Evolutionary conservation across 1,140 invertebrate species (phyloP).

Genomic region (Zaprionus inermis): DNA sequence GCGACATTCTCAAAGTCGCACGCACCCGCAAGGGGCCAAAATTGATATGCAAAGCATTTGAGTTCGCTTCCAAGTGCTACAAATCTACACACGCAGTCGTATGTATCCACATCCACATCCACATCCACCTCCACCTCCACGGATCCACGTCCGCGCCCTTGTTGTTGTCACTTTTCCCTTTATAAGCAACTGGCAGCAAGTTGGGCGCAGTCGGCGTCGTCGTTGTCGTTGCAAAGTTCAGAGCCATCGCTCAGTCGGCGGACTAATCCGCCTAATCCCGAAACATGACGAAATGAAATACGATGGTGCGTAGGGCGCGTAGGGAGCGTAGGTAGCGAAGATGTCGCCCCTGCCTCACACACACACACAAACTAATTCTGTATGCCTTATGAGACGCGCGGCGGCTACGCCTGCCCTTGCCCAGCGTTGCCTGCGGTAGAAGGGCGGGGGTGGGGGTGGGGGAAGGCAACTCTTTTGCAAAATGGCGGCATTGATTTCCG

Average conservation of each 20-base stretch:
- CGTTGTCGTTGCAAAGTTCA: slow-evolving; percentile 67
- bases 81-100: slow-evolving; percentile 45
- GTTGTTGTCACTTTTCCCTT: slow-evolving; percentile 73
- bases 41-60: slow-evolving; percentile 73
- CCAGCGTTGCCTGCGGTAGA: no score
- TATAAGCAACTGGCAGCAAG: slow-evolving; percentile 63
- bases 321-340: slow-evolving; percentile 2
- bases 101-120: slow-evolving; percentile 9
- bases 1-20: slow-evolving; percentile 77
- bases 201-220: slow-evolving; percentile 40
- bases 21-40: slow-evolving; percentile 58
- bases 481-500: slow-evolving; percentile 80
- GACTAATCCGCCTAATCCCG: slow-evolving; percentile 83
- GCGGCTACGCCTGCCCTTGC: background rate
- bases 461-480: slow-evolving; percentile 74
- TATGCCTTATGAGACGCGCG: slow-evolving; percentile 70
- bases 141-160: slow-evolving; percentile 62
- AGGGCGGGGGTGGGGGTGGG: background rate
- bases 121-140: slow-evolving; percentile 35
- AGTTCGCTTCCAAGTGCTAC: slow-evolving; percentile 65
- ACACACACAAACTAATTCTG: slow-evolving; percentile 70
- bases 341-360: slow-evolving; percentile 29
- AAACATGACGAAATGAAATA: slow-evolving; percentile 84
- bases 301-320: slow-evolving; percentile 73
- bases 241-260: slow-evolving; percentile 79